phyloP scores from a whole-genome alignment of 2,888 invertebrate genomes.

The Dimorphilus gyrociliatus region DNA sequence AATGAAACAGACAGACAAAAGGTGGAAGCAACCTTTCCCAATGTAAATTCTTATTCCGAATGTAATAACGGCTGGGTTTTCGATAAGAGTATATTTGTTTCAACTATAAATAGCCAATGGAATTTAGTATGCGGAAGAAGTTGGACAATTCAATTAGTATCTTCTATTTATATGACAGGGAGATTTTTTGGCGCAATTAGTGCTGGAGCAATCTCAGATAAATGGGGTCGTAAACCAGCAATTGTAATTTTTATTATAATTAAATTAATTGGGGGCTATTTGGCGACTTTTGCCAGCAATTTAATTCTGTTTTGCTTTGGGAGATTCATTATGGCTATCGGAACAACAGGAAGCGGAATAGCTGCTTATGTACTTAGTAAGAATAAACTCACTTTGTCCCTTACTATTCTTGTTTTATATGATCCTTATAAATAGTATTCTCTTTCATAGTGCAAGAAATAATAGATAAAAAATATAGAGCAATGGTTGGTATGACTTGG shows the following conservation, averaged over 20 bases:
- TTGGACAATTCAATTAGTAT: too few species aligned
- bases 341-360: constrained; percentile 6
- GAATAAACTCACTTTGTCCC: not conserved
- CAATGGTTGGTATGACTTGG: constrained; percentile 4
- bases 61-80: too few species aligned
- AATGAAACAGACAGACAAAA: too few species aligned
- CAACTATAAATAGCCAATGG: too few species aligned
- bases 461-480: constrained; percentile 5
- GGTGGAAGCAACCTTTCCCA: too few species aligned
- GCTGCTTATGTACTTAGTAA: constrained; percentile 8
- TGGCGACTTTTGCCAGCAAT: constrained; percentile 6
- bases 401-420: not conserved
- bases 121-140: too few species aligned
- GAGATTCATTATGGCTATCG: constrained; percentile 9
- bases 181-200: too few species aligned
- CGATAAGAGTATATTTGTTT: too few species aligned
- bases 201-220: too few species aligned
- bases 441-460: constrained; percentile 10
- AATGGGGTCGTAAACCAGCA: constrained; percentile 9
- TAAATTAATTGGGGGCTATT: constrained; percentile 6
- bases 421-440: too few species aligned
- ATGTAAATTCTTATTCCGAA: too few species aligned
- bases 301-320: constrained; percentile 6
- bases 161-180: too few species aligned
- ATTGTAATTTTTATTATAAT: constrained; percentile 4